Percentiles rank a stretch among this genome's conserved stretches.
Evolutionary conservation across 2,888 invertebrate genomes (phyloP).

Genomic region (Caenorhabditis angaria): DNA sequence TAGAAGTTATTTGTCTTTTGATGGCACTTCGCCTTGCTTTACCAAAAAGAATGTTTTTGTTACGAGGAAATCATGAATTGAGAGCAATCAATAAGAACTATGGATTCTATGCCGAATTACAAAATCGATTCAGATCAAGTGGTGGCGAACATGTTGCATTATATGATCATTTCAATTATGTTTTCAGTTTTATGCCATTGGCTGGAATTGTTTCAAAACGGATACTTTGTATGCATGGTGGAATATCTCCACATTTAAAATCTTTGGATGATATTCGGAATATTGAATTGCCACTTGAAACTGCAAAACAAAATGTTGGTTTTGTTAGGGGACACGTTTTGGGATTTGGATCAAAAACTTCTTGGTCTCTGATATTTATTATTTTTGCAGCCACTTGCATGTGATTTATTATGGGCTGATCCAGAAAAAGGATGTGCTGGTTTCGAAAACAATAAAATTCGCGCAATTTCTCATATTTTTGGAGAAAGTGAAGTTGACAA

Average conservation of each 20-base stretch:
- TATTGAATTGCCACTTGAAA: conserved; percentile 46
- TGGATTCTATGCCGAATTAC: conserved; percentile 56
- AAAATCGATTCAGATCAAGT: conserved; percentile 40
- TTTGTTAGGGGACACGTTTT: neutral
- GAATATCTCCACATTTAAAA: conserved; percentile 54
- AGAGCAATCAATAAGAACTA: conserved; percentile 63
- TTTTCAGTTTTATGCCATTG: conserved; percentile 64
- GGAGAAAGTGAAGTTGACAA: conserved; percentile 51
- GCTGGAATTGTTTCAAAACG: conserved; percentile 54
- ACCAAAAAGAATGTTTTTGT: conserved; percentile 59
- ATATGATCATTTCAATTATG: conserved; percentile 62
- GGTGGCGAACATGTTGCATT: conserved; percentile 22
- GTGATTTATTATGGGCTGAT: conserved; percentile 62
- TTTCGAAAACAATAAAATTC: conserved; percentile 51
- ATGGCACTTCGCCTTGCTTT: conserved; percentile 55
- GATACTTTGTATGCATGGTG: conserved; percentile 66
- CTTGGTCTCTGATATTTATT: too few relatives aligned
- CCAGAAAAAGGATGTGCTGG: conserved; percentile 48
- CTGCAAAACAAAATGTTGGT: conserved; percentile 25
- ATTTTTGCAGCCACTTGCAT: conserved; percentile 39
- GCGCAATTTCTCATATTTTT: conserved; percentile 56
- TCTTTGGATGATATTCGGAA: conserved; percentile 59
- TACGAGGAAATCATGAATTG: conserved; percentile 67
- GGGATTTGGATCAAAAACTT: too few relatives aligned
- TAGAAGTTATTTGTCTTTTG: conserved; percentile 60